Evolutionary conservation across 2,113 vertebrate genomes (phyloP).

Genomic region (Eptesicus fuscus): DNA sequence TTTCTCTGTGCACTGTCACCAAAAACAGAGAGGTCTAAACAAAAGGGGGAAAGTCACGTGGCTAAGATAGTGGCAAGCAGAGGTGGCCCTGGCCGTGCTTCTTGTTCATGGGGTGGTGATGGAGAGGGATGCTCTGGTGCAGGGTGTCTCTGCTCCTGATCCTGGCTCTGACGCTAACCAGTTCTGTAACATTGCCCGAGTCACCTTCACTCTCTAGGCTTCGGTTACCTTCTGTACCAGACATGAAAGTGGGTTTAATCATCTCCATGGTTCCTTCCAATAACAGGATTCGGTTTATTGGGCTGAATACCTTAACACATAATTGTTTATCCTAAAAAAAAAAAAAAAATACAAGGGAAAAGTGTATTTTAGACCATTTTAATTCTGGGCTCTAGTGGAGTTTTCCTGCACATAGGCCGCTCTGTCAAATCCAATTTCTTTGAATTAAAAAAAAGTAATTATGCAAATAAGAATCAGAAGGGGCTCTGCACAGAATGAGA

Average conservation of each 20-base stretch:
- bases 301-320: not conserved
- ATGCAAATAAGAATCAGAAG: not conserved
- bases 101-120: not conserved
- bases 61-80: not conserved
- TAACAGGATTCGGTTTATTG: not conserved
- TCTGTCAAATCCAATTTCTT: not conserved
- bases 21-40: not conserved
- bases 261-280: not conserved
- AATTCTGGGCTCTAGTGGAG: not conserved
- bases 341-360: not conserved
- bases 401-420: not conserved
- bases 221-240: not conserved
- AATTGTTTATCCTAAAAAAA: not conserved
- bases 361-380: not conserved
- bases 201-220: not conserved
- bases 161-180: not conserved
- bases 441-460: not conserved
- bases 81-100: not conserved
- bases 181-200: not conserved
- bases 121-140: rapidly evolving
- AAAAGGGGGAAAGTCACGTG: not conserved
- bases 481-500: not conserved
- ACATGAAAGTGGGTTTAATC: not conserved
- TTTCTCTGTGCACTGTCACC: not conserved
- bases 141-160: not conserved